A percentile compares a stretch with the other conserved stretches of the same genome.
Conservation (phyloP, 1,140 invertebrate species). For the Zaprionus lachaisei region DNA sequence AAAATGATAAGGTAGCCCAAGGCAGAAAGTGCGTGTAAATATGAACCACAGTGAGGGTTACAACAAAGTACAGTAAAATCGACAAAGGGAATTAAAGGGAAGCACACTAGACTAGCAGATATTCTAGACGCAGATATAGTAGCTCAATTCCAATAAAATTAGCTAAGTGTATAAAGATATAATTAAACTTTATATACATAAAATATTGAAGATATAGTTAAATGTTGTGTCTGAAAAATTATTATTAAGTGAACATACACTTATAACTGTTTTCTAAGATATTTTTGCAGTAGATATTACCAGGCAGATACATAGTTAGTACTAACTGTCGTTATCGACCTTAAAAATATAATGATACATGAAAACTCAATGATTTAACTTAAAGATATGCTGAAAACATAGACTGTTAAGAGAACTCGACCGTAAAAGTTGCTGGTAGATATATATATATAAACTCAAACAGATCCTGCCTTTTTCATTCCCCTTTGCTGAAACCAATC, state of each 20-base stretch:
- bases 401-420: no score
- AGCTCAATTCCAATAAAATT: neutral
- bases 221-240: neutral
- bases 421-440: no score
- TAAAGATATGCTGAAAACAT: no score
- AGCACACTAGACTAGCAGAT: neutral
- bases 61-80: neutral
- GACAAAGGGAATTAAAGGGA: neutral
- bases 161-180: neutral
- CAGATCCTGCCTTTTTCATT: no score
- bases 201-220: neutral
- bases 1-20: conserved; percentile 42
- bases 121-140: neutral
- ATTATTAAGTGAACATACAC: neutral
- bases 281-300: no score
- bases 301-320: no score
- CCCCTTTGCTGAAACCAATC: neutral
- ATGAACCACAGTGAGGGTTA: neutral
- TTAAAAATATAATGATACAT: no score
- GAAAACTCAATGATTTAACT: no score
- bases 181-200: neutral
- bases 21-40: conserved; percentile 33
- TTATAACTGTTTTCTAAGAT: no score
- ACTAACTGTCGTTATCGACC: no score
- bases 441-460: no score